Percentiles rank a stretch among this genome's conserved stretches.
These are phyloP conservation scores for Marronus borbonicus DNA, from an alignment of 2,888 invertebrate species.

Conservation along the genomic window DNA sequence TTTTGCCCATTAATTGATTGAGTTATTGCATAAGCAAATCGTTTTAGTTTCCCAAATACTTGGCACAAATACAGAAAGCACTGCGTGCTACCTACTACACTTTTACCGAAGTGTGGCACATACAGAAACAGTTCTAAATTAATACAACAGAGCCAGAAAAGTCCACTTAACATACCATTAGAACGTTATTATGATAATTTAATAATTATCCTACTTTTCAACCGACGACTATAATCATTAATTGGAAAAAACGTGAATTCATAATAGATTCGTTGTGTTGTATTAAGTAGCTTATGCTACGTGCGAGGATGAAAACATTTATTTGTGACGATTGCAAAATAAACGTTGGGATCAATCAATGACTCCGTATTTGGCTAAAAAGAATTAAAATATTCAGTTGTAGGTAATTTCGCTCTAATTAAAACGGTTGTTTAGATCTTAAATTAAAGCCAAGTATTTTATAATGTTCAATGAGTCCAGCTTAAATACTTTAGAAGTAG, in stretches of 20 bases:
- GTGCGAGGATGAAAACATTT: neutral
- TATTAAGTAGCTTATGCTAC: constrained; percentile 8
- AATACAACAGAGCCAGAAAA: constrained; percentile 26
- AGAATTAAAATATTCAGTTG: neutral
- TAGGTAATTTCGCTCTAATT: neutral
- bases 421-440: neutral
- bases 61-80: constrained; percentile 27
- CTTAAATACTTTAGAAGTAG: neutral
- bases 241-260: constrained; percentile 29
- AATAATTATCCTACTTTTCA: constrained; percentile 41
- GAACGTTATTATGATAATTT: constrained; percentile 43
- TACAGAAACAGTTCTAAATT: constrained; percentile 25
- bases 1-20: constrained; percentile 7
- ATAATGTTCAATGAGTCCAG: neutral
- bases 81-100: neutral
- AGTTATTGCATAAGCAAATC: constrained; percentile 31
- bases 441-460: neutral
- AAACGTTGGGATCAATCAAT: constrained; percentile 3
- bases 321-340: constrained; percentile 11
- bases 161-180: constrained; percentile 36
- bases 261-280: constrained; percentile 15
- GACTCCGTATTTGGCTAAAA: constrained; percentile 26
- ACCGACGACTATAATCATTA: constrained; percentile 38
- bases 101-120: constrained; percentile 23
- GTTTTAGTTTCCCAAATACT: constrained; percentile 35